phyloP scores from a whole-genome alignment of 92 coral and sea anemone genomes.

The Epizoanthus ramosus region DNA sequence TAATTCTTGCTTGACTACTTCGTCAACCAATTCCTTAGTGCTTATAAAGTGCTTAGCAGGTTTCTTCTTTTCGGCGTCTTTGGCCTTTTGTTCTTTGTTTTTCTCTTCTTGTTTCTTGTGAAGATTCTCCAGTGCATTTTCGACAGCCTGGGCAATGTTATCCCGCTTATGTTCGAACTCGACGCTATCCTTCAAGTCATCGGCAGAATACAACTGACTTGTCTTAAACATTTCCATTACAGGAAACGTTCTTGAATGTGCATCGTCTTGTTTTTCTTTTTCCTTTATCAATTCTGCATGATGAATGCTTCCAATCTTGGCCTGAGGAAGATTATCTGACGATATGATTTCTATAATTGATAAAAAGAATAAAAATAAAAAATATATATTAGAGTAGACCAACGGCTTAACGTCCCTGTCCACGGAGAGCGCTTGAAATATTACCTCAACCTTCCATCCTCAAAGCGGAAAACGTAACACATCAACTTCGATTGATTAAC shows the following conservation, averaged over 20 bases:
- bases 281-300: slow-evolving; percentile 46
- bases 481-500: no score
- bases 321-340: slow-evolving; percentile 41
- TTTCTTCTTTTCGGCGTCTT: slow-evolving; percentile 27
- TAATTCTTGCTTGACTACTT: slow-evolving; percentile 72
- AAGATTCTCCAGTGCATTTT: slow-evolving; percentile 71
- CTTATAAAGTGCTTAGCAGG: slow-evolving; percentile 48
- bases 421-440: no score
- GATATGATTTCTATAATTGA: slow-evolving; percentile 33
- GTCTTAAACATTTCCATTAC: slow-evolving; percentile 78
- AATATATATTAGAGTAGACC: background rate
- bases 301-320: slow-evolving; percentile 29
- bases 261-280: slow-evolving; percentile 54
- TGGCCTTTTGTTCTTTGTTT: slow-evolving; percentile 29
- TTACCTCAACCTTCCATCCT: no score
- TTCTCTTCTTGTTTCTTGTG: slow-evolving; percentile 64
- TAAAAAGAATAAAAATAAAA: background rate
- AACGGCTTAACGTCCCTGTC: no score
- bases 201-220: slow-evolving; percentile 58
- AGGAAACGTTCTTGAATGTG: slow-evolving; percentile 74
- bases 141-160: slow-evolving; percentile 73
- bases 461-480: no score
- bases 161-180: slow-evolving; percentile 65
- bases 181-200: slow-evolving; percentile 74
- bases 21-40: slow-evolving; percentile 76